Percentiles rank a stretch among this genome's conserved stretches.
Evolutionary conservation across 2,113 vertebrate genomes (phyloP).

Genomic region (Heptranchias perlo): DNA sequence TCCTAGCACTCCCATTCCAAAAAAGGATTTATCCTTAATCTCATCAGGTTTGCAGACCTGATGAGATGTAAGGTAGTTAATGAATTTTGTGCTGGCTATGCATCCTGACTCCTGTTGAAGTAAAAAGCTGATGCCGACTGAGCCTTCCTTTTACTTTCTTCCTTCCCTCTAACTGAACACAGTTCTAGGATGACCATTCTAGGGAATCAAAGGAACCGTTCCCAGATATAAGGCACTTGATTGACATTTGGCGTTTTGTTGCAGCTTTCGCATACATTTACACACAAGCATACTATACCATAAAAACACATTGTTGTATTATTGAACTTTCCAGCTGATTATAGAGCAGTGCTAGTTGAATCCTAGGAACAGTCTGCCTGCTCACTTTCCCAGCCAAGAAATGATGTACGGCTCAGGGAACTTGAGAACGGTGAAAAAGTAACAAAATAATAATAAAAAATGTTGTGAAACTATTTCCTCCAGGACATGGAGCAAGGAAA

Average conservation of each 20-base stretch:
- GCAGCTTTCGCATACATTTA: background rate
- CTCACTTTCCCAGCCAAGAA: background rate
- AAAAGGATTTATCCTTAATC: background rate
- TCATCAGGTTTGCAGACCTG: background rate
- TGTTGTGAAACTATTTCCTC: background rate
- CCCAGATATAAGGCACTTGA: background rate
- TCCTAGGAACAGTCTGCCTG: background rate
- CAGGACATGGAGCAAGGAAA: background rate
- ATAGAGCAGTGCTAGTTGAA: background rate
- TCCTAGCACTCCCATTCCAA: no score
- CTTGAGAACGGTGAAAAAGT: background rate
- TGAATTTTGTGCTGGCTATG: no score
- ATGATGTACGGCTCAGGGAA: background rate
- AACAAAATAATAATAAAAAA: background rate
- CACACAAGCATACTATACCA: background rate
- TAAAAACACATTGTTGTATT: background rate
- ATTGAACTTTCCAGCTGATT: background rate
- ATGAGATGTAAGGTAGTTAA: no score
- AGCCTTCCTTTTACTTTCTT: background rate
- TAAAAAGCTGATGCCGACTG: background rate
- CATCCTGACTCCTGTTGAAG: no score
- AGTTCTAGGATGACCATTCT: background rate
- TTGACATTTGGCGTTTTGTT: background rate
- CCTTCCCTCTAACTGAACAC: background rate
- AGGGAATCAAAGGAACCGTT: background rate